Evolutionary conservation across 2,888 invertebrate species (phyloP).

Genomic region (Argyra leucocephala): DNA sequence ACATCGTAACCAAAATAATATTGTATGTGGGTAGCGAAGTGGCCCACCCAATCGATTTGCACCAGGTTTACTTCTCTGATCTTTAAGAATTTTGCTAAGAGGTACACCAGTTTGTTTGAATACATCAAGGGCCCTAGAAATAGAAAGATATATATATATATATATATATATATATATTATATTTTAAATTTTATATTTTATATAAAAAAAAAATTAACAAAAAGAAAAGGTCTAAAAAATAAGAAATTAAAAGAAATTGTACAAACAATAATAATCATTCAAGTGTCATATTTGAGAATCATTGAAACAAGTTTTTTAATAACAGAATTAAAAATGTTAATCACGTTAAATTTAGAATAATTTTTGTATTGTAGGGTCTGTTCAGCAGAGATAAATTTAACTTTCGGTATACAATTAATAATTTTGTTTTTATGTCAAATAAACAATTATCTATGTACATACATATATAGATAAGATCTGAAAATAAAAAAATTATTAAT

Average conservation of each 20-base stretch:
- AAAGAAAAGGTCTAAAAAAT: background rate
- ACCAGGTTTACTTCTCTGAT: constrained; percentile 43
- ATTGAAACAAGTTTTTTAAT: background rate
- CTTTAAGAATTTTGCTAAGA: constrained; percentile 32
- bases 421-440: no score
- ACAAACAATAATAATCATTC: background rate
- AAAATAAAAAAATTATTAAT: no score
- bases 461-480: no score
- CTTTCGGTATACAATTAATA: no score
- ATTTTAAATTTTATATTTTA: no score
- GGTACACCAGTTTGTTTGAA: constrained; percentile 35
- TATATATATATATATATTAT: no score
- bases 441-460: no score
- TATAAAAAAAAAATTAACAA: background rate
- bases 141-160: background rate
- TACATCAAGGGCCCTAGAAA: constrained; percentile 37
- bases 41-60: constrained; percentile 59
- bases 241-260: background rate
- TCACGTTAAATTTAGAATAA: background rate
- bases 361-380: no score
- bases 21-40: constrained; percentile 61
- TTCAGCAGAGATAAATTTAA: no score
- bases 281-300: background rate
- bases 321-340: background rate
- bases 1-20: constrained; percentile 79